Evolutionary conservation across 23 tunicate genomes (phyloP).

Genomic region (Oikopleura dioica): DNA sequence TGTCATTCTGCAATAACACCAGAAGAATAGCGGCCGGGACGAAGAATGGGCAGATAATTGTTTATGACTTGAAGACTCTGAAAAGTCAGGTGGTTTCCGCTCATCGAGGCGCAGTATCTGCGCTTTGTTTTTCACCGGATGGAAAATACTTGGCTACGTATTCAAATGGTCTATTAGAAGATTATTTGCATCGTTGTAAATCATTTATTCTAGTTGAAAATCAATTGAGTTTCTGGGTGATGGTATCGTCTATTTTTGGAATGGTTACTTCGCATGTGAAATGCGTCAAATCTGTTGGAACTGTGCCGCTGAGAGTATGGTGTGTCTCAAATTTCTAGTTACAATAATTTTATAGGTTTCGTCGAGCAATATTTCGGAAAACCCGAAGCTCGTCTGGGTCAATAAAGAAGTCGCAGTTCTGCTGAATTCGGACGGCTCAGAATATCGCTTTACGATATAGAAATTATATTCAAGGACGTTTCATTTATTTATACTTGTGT

Average conservation of each 20-base stretch:
- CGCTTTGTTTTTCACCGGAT: conserved; percentile 78
- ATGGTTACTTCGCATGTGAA: conserved; percentile 87
- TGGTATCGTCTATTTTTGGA: conserved; percentile 57
- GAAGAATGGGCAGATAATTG: conserved; percentile 32
- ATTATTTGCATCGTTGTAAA: too few relatives aligned
- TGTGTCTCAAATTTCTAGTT: background rate
- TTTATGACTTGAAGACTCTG: conserved; percentile 41
- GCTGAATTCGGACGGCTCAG: conserved; percentile 29
- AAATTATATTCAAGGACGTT: too few relatives aligned
- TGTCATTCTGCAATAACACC: conserved; percentile 37
- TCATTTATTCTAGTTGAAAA: conserved; percentile 38
- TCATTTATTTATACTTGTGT: too few relatives aligned
- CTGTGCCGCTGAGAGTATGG: conserved; percentile 13
- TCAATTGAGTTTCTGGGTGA: conserved; percentile 55
- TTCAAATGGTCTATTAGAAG: too few relatives aligned
- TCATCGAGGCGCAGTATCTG: conserved; percentile 22
- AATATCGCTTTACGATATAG: conserved; percentile 47
- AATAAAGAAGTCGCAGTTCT: conserved; percentile 44
- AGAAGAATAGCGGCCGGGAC: conserved; percentile 55
- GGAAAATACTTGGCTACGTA: conserved; percentile 58
- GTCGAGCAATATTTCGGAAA: too few relatives aligned
- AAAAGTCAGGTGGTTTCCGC: conserved; percentile 38
- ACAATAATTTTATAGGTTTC: too few relatives aligned
- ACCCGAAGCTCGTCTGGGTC: conserved; percentile 64
- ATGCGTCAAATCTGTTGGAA: conserved; percentile 42